Percentiles rank a stretch among this genome's conserved stretches.
These are phyloP conservation scores for Thamnophis sirtalis DNA, from an alignment of 2,113 vertebrate species.

Conservation along the genomic window DNA sequence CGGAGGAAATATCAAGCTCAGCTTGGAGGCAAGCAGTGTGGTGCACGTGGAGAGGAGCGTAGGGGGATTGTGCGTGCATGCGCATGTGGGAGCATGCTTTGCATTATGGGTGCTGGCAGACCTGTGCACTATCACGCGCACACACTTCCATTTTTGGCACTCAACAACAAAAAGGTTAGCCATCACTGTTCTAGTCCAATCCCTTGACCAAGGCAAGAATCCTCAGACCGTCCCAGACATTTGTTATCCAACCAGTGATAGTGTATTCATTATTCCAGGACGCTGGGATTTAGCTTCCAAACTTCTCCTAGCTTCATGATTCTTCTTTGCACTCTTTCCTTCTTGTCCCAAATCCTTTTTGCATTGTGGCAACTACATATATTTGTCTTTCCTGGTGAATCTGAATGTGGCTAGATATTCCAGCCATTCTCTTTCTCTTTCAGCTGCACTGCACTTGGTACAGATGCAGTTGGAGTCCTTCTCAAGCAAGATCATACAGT, in stretches of 20 bases:
- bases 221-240: neutral
- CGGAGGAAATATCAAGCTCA: too few species aligned
- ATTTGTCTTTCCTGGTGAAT: neutral
- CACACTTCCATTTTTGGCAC: too few species aligned
- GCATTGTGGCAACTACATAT: neutral
- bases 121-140: too few species aligned
- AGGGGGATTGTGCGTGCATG: too few species aligned
- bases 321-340: neutral
- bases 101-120: too few species aligned
- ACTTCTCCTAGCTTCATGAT: neutral
- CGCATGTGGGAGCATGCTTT: too few species aligned
- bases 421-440: neutral
- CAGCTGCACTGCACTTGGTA: neutral
- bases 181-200: neutral
- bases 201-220: neutral
- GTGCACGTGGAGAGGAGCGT: too few species aligned
- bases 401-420: neutral
- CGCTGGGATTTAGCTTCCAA: neutral
- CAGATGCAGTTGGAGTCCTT: neutral
- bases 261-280: neutral
- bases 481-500: neutral
- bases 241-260: neutral
- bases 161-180: too few species aligned
- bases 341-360: neutral
- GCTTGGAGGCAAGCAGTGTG: too few species aligned